Percentiles rank a stretch among this genome's conserved stretches.
These are phyloP conservation scores for Epinephelus lanceolatus DNA, from an alignment of 2,113 vertebrate species.

Conservation along the genomic window DNA sequence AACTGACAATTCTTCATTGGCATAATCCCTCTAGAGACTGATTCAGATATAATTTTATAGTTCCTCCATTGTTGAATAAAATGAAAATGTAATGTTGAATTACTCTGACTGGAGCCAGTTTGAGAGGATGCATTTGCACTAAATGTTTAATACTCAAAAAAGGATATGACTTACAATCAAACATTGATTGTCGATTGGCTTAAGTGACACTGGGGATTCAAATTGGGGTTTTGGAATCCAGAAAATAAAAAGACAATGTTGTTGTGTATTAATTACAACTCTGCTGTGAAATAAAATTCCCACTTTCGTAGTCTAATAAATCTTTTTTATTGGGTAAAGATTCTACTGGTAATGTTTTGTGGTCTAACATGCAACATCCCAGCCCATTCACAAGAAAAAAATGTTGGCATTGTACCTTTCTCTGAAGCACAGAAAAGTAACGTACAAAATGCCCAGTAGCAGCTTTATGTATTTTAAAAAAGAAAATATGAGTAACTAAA, in stretches of 20 bases:
- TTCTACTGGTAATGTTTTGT: no score
- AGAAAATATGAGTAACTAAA: no score
- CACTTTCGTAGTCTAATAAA: neutral
- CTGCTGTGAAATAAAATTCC: neutral
- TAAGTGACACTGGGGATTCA: neutral
- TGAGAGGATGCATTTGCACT: neutral
- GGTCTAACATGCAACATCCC: no score
- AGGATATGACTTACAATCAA: neutral
- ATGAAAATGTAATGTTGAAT: neutral
- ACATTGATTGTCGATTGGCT: neutral
- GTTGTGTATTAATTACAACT: neutral
- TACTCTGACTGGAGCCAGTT: neutral
- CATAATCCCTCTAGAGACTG: slow-evolving; percentile 7
- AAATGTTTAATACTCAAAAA: neutral
- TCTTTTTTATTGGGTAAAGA: neutral
- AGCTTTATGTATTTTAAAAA: no score
- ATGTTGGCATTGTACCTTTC: no score
- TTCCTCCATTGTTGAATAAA: slow-evolving; percentile 8
- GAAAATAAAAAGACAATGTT: neutral
- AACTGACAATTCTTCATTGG: slow-evolving; percentile 20
- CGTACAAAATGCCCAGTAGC: no score
- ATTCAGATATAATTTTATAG: slow-evolving; percentile 4
- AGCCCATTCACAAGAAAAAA: no score
- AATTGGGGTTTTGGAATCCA: neutral
- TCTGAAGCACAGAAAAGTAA: no score